Evolutionary conservation across 2,888 invertebrate species (phyloP), one percentile per base, ranked within the genome.

Genomic region (Melanostoma scalare): DNA sequence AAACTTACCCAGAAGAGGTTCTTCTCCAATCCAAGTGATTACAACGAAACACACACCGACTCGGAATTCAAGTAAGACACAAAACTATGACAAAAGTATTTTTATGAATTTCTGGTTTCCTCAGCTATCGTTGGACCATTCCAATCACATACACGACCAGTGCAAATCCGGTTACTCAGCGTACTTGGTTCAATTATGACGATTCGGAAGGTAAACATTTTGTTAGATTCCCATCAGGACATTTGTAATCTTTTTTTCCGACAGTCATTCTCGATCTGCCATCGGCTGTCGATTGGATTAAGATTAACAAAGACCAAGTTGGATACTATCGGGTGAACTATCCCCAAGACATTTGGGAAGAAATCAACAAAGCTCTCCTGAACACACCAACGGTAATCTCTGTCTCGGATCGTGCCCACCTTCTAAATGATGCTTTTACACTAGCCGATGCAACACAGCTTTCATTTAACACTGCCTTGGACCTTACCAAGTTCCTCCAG

Each of bases 291-390:
- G 92, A 92, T 0, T 97, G 96, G 96, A 90, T 97, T 9, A 98
- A 98, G 92, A 93, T 98, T 71, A 98, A 98, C 90, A 94, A 94
- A 80, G 93, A 95, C 86, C 96, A 97, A 92, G 93, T 95, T 8
- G 98, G 98, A 0, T 98, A 95, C 90, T 98, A 97, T 90, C 93
- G 97, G 74, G 96, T 98, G 0, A 97, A 97, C 89, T 98, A 98
- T 89, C 92, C 94, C 0, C 85, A 89, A 2, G 91, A 92, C 0
- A 93, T 95, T 87, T 98, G 98, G 97, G 86, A 91, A 31, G 86
- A 85, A 3, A 76, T 91, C 6, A 88, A 78, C 6, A 87, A 89
- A 0, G 89, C 92, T 3, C 88, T 94, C 0, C 85, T 87, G 4
- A 73, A 58, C 0, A 87, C 85, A 0, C 88, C 87, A 2, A 86